phyloP scores from a whole-genome alignment of 37 sponge, comb jelly and placozoan species.

The Diacarnus erythraeanus region DNA sequence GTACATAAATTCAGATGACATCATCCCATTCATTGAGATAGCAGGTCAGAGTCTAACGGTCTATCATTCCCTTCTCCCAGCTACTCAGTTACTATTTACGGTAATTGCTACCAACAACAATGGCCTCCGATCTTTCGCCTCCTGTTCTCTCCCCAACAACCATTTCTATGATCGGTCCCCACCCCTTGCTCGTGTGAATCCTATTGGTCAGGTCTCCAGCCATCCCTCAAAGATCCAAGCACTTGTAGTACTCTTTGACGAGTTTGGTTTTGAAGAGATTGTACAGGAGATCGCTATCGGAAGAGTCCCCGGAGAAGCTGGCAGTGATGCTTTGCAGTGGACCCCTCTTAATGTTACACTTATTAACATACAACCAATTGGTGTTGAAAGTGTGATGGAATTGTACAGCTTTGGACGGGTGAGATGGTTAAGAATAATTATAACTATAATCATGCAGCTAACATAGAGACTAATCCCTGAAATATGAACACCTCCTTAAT shows the following conservation, averaged over 20 bases:
- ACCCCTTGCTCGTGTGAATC: slow-evolving; percentile 65
- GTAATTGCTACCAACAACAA: slow-evolving; percentile 43
- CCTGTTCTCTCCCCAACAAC: slow-evolving; percentile 20
- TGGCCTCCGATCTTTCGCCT: slow-evolving; percentile 22
- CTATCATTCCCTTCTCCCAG: slow-evolving; percentile 29
- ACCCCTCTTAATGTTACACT: slow-evolving; percentile 3
- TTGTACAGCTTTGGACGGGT: slow-evolving; percentile 65
- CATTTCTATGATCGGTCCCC: slow-evolving; percentile 59
- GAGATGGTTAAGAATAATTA: not conserved
- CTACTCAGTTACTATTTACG: slow-evolving; percentile 10
- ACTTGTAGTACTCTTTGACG: slow-evolving; percentile 65
- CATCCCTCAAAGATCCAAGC: slow-evolving; percentile 56
- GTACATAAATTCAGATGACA: slow-evolving; percentile 6
- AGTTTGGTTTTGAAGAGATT: slow-evolving; percentile 32
- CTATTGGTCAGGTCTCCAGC: slow-evolving; percentile 46
- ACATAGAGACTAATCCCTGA: too few relatives aligned
- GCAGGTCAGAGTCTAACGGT: slow-evolving; percentile 39
- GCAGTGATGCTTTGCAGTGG: slow-evolving; percentile 64
- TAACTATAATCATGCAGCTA: too few relatives aligned
- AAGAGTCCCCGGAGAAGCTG: slow-evolving; percentile 53
- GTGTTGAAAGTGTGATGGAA: not conserved
- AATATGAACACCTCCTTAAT: too few relatives aligned
- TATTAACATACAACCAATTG: slow-evolving; percentile 18
- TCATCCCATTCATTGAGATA: slow-evolving; percentile 19
- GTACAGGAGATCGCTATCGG: slow-evolving; percentile 70